These are phyloP conservation scores for Harpalus rubripes DNA, from an alignment of 2,888 invertebrate species.

Conservation along the genomic window DNA sequence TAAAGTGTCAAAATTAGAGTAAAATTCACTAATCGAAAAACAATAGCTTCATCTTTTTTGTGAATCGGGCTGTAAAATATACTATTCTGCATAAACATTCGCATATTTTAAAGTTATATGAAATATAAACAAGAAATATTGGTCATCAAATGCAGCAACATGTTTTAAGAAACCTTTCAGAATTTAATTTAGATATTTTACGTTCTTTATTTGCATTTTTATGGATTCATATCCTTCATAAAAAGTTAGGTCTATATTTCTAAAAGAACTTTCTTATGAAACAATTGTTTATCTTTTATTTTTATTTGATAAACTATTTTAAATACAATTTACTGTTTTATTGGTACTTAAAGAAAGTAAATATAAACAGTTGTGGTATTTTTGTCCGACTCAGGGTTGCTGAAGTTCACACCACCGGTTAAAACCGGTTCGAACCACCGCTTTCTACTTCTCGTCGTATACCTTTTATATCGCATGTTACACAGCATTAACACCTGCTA, in stretches of 20 bases:
- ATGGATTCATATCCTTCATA: background rate
- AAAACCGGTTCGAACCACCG: background rate
- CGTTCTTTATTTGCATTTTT: background rate
- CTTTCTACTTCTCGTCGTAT: background rate
- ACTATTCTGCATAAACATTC: too few relatives aligned
- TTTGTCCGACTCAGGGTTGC: background rate
- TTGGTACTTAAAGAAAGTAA: background rate
- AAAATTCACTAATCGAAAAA: too few relatives aligned
- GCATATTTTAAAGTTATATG: background rate
- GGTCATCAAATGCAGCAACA: background rate
- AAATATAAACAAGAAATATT: background rate
- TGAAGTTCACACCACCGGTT: background rate
- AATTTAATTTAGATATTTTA: constrained; percentile 1
- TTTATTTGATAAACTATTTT: background rate
- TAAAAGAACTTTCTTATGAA: background rate
- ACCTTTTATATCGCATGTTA: background rate
- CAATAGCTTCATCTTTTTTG: too few relatives aligned
- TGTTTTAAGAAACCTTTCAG: background rate
- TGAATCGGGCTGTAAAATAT: too few relatives aligned
- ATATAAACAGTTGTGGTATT: background rate
- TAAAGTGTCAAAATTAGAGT: too few relatives aligned
- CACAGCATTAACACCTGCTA: background rate
- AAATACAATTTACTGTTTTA: background rate
- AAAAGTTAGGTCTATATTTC: background rate
- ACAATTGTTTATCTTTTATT: background rate